Conservation (phyloP, 2,888 invertebrate species). For the Ophonus ardosiacus region DNA sequence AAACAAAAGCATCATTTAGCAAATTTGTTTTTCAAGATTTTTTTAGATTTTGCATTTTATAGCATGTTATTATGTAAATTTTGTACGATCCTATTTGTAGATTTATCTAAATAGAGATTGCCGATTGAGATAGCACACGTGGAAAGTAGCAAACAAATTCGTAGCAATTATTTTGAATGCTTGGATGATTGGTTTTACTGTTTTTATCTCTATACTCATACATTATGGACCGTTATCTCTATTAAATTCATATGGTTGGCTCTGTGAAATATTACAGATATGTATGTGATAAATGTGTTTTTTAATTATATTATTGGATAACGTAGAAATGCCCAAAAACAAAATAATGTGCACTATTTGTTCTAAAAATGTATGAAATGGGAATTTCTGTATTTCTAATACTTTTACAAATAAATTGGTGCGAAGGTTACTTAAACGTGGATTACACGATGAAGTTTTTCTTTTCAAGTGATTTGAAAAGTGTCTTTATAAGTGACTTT, state of each 20-base stretch:
- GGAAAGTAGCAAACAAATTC: constrained; percentile 31
- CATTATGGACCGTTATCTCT: constrained; percentile 7
- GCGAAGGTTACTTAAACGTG: too few relatives aligned
- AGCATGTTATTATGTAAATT: background rate
- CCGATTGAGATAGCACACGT: background rate
- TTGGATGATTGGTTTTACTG: constrained; percentile 23
- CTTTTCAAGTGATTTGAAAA: too few relatives aligned
- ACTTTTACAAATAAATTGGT: too few relatives aligned
- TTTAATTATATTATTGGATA: background rate
- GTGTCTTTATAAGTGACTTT: too few relatives aligned
- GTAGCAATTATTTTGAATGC: constrained; percentile 27
- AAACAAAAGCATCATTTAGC: too few relatives aligned
- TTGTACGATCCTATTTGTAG: background rate
- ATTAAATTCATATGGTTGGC: background rate
- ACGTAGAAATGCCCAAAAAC: background rate
- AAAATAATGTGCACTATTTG: background rate
- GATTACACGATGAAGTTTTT: too few relatives aligned
- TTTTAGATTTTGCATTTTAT: background rate
- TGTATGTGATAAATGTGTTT: background rate
- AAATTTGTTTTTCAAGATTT: background rate
- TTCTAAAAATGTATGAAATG: too few relatives aligned
- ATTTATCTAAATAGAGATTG: constrained; percentile 3
- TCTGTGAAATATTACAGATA: background rate
- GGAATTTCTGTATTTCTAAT: too few relatives aligned
- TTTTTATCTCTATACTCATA: background rate